Base-by-base conservation (phyloP, 2,888 invertebrate genomes). In the Chaetogeoica ovagalla region DNA sequence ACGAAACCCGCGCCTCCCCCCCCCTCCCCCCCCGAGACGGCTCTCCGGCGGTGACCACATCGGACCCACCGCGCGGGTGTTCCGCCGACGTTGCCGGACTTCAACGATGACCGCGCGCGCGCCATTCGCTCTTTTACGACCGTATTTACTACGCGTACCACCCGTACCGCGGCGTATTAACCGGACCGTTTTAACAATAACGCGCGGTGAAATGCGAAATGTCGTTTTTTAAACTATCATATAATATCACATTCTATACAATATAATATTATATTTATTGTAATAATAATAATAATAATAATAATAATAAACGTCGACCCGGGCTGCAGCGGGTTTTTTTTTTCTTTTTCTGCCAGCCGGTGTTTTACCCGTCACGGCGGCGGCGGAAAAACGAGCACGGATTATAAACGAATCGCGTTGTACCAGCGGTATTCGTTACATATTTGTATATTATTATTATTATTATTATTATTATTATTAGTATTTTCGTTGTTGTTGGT, bases 21-120 rank as follows among this genome's bases (percentile, higher is more conserved):
- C n/a, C n/a, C n/a, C n/a, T n/a, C n/a, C n/a, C n/a, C n/a, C n/a
- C 30, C 30, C 30, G 30, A 30, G 30, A 30, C 30, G 55, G 62
- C 62, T 37, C 48, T 37, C 48, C 17, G 21, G 37, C 39, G 19
- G 37, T 55, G 30, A 37, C 55, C 48, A 37, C 63, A n/a, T n/a
- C n/a, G n/a, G n/a, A n/a, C n/a, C n/a, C n/a, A n/a, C n/a, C n/a
- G n/a, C 63, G 17, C 62, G 70, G 71, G 70, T 63, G 57, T 69
- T 77, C 79, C 79, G 57, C 23, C 79, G 57, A 71, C 79, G 79
- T 79, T 71, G 71, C 63, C 79, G 62, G 65, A 77, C 62, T 69
- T 77, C 77, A 77, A 77, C 62, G 77, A 77, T 70, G 77, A 70
- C 69, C 69, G 60, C 76, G 59, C 30, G 30, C 59, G 60, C 48